Base-by-base conservation (phyloP, 2,888 invertebrate genomes). In the Yponomeuta sedellus region DNA sequence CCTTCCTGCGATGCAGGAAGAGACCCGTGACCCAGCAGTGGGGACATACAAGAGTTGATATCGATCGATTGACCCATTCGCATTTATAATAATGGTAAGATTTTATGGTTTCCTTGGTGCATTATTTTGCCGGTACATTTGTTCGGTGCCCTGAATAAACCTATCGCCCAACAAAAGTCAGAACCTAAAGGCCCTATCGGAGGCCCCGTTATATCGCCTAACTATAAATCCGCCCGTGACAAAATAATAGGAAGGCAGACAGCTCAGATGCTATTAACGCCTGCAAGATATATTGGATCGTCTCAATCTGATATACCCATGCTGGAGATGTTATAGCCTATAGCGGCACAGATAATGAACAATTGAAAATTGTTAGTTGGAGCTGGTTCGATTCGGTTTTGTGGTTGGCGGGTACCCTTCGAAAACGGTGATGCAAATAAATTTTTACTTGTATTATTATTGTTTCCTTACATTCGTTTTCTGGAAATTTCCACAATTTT, bases 211-310 rank as follows among this genome's bases (percentile, higher is more conserved):
- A 86, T 71, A 73, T 74, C 77, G 74, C 73, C 80, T 80, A 84
- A 83, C 90, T 83, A 91, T 91, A 91, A 91, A 91, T 91, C 83
- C 80, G 78, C 79, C 77, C 89, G 88, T 89, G 90, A 90, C 90
- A 91, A 90, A 91, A 91, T 91, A 91, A 91, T 91, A 89, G 89
- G 84, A 78, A 80, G 80, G 79, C 75, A 84, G 86, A 86, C 88
- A 83, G 80, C 82, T 83, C 81, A 58, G 77, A 78, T 78, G 86
- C 89, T 86, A 90, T 91, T 91, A 90, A 91, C 90, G 90, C 88
- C 85, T 74, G 76, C 78, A 85, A 89, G 90, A 91, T 90, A 90
- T 91, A 90, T 89, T 84, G 85, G 80, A 78, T 81, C 81, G 82
- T 82, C 83, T 75, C 84, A 86, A 89, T 90, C 89, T 87, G 90